phyloP scores from a whole-genome alignment of 2,888 invertebrate genomes.

The Cephus sareptanus region DNA sequence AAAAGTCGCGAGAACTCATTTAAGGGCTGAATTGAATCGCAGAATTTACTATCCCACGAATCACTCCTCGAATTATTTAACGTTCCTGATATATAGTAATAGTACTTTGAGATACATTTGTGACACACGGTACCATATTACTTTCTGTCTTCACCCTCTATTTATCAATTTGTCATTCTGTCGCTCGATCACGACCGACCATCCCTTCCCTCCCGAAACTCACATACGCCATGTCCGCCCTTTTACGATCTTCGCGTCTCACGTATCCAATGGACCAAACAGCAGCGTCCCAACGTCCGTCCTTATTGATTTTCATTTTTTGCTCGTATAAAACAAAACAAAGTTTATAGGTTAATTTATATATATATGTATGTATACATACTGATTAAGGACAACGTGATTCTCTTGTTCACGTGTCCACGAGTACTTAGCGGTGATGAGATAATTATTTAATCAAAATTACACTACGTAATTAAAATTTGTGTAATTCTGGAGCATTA shows the following conservation, averaged over 20 bases:
- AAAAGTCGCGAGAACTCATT: background rate
- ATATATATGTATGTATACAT: too few species aligned
- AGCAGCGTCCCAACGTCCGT: background rate
- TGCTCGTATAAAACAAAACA: background rate
- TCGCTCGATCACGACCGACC: background rate
- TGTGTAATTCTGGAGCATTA: background rate
- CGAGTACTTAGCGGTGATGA: background rate
- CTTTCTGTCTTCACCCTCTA: background rate
- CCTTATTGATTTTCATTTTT: background rate
- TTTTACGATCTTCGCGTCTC: background rate
- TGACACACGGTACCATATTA: background rate
- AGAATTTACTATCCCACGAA: background rate
- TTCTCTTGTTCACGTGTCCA: background rate
- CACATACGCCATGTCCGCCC: background rate
- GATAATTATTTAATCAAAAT: background rate
- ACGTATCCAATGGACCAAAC: background rate
- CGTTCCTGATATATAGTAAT: background rate
- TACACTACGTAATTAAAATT: background rate
- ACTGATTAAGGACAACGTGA: background rate
- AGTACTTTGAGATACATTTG: background rate
- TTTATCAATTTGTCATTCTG: background rate
- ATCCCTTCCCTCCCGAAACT: too few species aligned
- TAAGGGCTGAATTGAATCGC: background rate
- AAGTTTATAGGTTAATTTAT: background rate
- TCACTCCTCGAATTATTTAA: background rate